phyloP scores from a whole-genome alignment of 2,888 invertebrate species.

The Eledone cirrhosa region DNA sequence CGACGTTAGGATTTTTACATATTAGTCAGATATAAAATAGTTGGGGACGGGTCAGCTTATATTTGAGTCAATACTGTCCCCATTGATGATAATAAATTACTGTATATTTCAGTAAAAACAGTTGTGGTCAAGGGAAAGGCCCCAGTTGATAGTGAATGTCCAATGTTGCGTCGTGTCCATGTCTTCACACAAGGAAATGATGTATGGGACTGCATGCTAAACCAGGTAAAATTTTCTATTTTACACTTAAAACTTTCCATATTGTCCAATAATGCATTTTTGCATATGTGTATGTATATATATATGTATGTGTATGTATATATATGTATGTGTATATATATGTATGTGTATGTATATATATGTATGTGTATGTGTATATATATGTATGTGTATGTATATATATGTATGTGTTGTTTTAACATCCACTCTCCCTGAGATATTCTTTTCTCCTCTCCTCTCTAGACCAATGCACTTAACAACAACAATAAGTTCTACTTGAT shows the following conservation, averaged over 20 bases:
- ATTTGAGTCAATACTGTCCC: no score
- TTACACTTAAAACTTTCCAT: no score
- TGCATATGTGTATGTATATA: no score
- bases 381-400: neutral
- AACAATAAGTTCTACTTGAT: slow-evolving; percentile 71
- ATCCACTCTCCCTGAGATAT: neutral
- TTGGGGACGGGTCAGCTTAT: no score
- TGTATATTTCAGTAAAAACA: slow-evolving; percentile 48
- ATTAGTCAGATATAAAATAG: no score
- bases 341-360: no score
- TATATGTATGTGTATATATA: no score
- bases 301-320: no score
- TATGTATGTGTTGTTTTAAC: neutral
- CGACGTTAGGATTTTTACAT: no score
- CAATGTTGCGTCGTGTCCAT: slow-evolving; percentile 58
- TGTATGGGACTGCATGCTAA: slow-evolving; percentile 69
- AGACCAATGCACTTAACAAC: slow-evolving; percentile 70
- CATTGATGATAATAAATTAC: no score
- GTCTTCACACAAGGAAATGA: slow-evolving; percentile 64
- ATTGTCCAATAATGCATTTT: no score
- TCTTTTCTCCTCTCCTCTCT: slow-evolving; percentile 37
- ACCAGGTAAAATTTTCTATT: slow-evolving; percentile 60
- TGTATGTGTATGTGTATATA: neutral
- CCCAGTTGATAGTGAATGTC: slow-evolving; percentile 67
- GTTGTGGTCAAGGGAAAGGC: slow-evolving; percentile 64